Evolutionary conservation across 2,888 invertebrate genomes (phyloP), one percentile per base, ranked within the genome.

Genomic region (Muscina levida): DNA sequence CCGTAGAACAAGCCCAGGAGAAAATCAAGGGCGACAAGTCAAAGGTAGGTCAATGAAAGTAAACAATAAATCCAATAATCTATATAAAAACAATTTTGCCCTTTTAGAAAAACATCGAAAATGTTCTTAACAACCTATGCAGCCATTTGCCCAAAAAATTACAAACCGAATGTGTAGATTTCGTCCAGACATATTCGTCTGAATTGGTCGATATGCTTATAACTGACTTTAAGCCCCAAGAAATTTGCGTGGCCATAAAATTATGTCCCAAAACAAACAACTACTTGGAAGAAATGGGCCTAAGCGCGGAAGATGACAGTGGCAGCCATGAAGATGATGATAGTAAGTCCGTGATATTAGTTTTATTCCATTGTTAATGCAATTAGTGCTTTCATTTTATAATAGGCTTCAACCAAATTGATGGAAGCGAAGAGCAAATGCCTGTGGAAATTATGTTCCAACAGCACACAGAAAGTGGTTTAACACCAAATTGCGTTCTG

Each of bases 191-290:
- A 0, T 97, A 97, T 90, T 93, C 95, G 8, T 92, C 94, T 62
- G 94, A 95, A 87, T 91, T 97, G 26, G 91, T 97, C 8, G 95
- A 97, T 84, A 94, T 95, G 94, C 87, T 97, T 13, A 89, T 95
- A 1, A 94, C 95, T 15, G 94, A 97, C 86, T 92, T 97, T 85
- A 92, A 93, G 67, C 93, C 95, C 0, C 92, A 94, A 85, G 95
- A 97, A 91, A 93, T 97, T 48, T 97, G 97, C 87, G 93, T 93
- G 0, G 94, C 93, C 85, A 90, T 97, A 75, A 94, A 95, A 86
- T 91, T 96, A 11, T 97, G 97, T 87, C 90, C 92, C 56, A 92
- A 93, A 84, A 87, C 91, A 66, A 85, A 90, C 87, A 87, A 92
- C 88, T 31, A 86, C 90, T 82, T 90, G 53, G 82, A 83, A 0